Conservation (phyloP, 1,140 invertebrate genomes). For the Samia ricini region DNA sequence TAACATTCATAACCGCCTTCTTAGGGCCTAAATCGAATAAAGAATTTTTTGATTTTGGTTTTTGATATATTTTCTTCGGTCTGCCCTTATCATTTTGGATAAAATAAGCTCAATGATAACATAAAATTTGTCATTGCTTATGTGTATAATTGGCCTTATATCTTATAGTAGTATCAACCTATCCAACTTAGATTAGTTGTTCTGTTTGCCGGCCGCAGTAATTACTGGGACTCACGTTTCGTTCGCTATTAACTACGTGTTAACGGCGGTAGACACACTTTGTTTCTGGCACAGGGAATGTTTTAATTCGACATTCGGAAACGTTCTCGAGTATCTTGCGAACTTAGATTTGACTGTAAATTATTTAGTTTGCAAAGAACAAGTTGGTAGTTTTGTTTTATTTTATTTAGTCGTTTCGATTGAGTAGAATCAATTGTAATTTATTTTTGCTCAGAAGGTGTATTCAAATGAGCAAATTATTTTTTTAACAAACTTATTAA, state of each 20-base stretch:
- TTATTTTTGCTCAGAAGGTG: no score
- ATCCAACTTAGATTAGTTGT: constrained; percentile 37
- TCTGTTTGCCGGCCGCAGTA: constrained; percentile 25
- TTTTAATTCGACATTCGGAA: not conserved
- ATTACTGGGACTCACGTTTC: constrained; percentile 17
- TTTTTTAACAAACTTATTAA: no score
- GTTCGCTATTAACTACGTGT: not conserved
- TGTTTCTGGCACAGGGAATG: not conserved
- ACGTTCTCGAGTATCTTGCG: not conserved
- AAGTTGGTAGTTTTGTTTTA: no score
- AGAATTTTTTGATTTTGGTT: no score
- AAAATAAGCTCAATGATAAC: not conserved
- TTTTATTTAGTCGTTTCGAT: no score
- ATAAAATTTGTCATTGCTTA: not conserved
- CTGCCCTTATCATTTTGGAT: no score
- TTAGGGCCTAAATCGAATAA: no score
- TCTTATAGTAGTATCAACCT: constrained; percentile 8
- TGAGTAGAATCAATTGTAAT: no score
- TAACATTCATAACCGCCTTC: no score
- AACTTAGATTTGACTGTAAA: not conserved
- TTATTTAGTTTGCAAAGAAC: no score
- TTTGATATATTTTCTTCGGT: no score
- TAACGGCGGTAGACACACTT: not conserved
- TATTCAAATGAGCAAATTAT: no score
- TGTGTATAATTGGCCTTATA: not conserved